A percentile compares a stretch with the other conserved stretches of the same genome.
phyloP scores from a whole-genome alignment of 1,140 invertebrate species.

The Aphelinus atriplicis region DNA sequence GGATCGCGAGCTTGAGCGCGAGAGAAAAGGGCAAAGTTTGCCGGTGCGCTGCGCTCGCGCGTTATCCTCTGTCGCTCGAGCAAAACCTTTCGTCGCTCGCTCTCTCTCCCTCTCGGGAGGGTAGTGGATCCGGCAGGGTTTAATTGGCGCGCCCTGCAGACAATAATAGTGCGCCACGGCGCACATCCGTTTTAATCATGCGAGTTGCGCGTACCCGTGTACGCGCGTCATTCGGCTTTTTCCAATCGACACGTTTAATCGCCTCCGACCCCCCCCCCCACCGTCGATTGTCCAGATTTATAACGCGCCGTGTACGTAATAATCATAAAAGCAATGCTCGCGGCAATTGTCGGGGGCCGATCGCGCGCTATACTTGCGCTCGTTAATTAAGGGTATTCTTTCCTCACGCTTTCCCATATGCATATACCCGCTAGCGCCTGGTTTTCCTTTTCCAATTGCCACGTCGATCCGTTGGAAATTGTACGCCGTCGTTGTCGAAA shows the following conservation, averaged over 20 bases:
- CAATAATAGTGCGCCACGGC: conserved; percentile 18
- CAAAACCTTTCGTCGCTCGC: background rate
- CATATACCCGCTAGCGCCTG: too few relatives aligned
- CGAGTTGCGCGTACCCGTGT: background rate
- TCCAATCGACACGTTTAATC: background rate
- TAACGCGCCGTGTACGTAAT: background rate
- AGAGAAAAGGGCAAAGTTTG: background rate
- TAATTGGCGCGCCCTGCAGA: background rate
- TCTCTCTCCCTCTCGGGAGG: background rate
- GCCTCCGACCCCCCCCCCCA: too few relatives aligned
- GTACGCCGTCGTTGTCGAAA: too few relatives aligned
- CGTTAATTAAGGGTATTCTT: background rate
- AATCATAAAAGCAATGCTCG: background rate
- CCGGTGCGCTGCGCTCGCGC: too few relatives aligned
- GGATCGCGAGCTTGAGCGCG: background rate
- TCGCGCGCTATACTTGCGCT: background rate
- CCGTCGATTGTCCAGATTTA: background rate
- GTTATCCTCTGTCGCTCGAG: too few relatives aligned
- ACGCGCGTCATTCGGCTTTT: background rate
- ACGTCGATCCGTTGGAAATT: too few relatives aligned
- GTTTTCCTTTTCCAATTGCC: too few relatives aligned
- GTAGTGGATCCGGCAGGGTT: too few relatives aligned
- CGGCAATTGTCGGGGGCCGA: background rate
- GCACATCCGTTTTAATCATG: conserved; percentile 31
- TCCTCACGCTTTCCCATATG: too few relatives aligned